Percentiles rank a stretch among this genome's conserved stretches.
These are phyloP conservation scores for Leptinotarsa peninsularis DNA, from an alignment of 2,888 invertebrate species.

Conservation along the genomic window DNA sequence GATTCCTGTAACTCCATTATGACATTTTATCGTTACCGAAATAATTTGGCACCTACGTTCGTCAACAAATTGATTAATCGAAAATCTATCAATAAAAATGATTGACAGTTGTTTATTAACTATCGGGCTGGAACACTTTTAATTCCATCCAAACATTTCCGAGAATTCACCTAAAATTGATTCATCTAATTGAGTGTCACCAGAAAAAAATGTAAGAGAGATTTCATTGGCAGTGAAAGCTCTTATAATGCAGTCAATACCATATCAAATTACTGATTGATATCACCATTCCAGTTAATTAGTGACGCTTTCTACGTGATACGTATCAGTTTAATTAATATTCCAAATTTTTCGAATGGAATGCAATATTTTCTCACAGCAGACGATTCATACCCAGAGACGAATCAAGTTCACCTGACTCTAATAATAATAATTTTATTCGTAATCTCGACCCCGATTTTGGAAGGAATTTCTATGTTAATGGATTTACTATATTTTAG, in stretches of 20 bases:
- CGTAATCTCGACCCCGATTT: too few relatives aligned
- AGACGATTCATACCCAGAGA: too few relatives aligned
- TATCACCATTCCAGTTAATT: neutral
- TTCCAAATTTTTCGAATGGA: neutral
- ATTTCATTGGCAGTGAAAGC: neutral
- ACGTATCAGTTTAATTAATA: neutral
- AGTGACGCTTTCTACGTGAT: neutral
- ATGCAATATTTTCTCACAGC: neutral
- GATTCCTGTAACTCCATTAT: too few relatives aligned
- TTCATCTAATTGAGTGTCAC: constrained; percentile 17
- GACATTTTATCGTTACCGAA: too few relatives aligned
- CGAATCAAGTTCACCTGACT: too few relatives aligned
- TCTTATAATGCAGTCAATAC: neutral
- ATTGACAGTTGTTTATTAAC: too few relatives aligned
- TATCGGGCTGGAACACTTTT: too few relatives aligned
- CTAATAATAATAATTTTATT: too few relatives aligned
- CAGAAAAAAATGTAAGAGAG: neutral
- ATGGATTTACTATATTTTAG: too few relatives aligned
- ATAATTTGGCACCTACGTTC: too few relatives aligned
- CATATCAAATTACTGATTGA: constrained; percentile 8
- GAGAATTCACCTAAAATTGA: constrained; percentile 15
- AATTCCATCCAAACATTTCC: neutral
- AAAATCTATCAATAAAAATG: neutral
- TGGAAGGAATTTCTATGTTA: too few relatives aligned
- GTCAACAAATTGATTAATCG: neutral